A percentile compares a stretch with the other conserved stretches of the same genome.
These are phyloP conservation scores for Villa cingulata DNA, from an alignment of 2,888 invertebrate genomes.

Conservation along the genomic window DNA sequence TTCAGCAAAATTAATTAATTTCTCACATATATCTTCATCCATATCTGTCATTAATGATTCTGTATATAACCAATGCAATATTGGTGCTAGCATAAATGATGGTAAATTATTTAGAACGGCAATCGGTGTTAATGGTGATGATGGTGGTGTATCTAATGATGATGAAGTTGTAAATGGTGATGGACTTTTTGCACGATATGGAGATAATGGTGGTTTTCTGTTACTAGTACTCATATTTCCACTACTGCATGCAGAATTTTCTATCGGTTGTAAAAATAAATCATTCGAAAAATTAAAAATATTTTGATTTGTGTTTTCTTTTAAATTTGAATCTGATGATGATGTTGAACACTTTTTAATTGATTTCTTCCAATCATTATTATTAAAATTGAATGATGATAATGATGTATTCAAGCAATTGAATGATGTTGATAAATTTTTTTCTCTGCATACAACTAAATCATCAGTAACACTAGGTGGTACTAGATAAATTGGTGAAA, in stretches of 20 bases:
- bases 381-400: not conserved
- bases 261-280: constrained; percentile 21
- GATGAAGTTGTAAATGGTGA: constrained; percentile 25
- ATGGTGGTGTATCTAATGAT: constrained; percentile 30
- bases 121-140: constrained; percentile 34
- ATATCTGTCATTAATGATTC: constrained; percentile 48
- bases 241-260: constrained; percentile 8
- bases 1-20: constrained; percentile 40
- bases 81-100: constrained; percentile 46
- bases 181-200: constrained; percentile 28
- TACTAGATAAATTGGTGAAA: constrained; percentile 26
- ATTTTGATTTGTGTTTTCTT: constrained; percentile 24
- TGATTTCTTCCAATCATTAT: not conserved
- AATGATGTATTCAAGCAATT: constrained; percentile 21
- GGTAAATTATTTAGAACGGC: constrained; percentile 44
- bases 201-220: constrained; percentile 27
- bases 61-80: constrained; percentile 49
- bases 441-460: constrained; percentile 14
- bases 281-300: constrained; percentile 32
- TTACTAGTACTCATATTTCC: constrained; percentile 18
- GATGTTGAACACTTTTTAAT: constrained; percentile 20
- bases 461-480: constrained; percentile 18
- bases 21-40: constrained; percentile 43
- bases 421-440: constrained; percentile 27
- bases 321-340: constrained; percentile 29